Conservation (phyloP, 1,140 invertebrate genomes). For the Zaprionus ornatus region DNA sequence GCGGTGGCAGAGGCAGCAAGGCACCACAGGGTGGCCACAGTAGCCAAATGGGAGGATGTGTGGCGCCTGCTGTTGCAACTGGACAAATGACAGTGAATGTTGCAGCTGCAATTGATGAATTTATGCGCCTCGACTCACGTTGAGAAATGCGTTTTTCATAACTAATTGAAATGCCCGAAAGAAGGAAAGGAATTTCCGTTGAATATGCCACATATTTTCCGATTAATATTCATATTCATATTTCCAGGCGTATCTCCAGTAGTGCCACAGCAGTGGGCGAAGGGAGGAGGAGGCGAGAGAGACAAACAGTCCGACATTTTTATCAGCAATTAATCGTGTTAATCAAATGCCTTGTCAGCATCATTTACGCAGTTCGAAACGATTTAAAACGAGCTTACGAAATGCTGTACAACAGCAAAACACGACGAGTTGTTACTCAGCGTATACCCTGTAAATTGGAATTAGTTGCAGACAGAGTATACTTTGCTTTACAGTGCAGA, state of each 20-base stretch:
- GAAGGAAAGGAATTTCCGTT: background rate
- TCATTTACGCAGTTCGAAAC: conserved; percentile 63
- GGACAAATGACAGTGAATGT: conserved; percentile 73
- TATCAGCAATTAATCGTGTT: conserved; percentile 82
- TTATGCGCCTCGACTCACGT: conserved; percentile 64
- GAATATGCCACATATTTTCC: conserved; percentile 21
- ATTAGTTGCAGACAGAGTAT: background rate
- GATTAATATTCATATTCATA: conserved; percentile 50
- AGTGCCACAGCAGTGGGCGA: conserved; percentile 36
- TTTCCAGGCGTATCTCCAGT: conserved; percentile 53
- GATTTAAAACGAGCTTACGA: conserved; percentile 66
- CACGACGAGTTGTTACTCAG: conserved; percentile 41
- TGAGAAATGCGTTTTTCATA: conserved; percentile 80
- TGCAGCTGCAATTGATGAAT: conserved; percentile 73
- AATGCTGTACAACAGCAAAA: conserved; percentile 35
- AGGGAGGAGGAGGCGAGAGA: conserved; percentile 10
- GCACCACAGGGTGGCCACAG: conserved; percentile 23
- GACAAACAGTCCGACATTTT: conserved; percentile 81
- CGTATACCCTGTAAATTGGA: conserved; percentile 26
- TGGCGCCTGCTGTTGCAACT: conserved; percentile 45
- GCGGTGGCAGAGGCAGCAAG: conserved; percentile 14
- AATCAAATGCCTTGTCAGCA: conserved; percentile 82
- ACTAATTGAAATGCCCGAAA: conserved; percentile 61
- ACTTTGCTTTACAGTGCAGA: background rate
- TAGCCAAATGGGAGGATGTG: conserved; percentile 17